Base-by-base conservation (phyloP, 2,888 invertebrate species). In the Dromius quadrimaculatus region DNA sequence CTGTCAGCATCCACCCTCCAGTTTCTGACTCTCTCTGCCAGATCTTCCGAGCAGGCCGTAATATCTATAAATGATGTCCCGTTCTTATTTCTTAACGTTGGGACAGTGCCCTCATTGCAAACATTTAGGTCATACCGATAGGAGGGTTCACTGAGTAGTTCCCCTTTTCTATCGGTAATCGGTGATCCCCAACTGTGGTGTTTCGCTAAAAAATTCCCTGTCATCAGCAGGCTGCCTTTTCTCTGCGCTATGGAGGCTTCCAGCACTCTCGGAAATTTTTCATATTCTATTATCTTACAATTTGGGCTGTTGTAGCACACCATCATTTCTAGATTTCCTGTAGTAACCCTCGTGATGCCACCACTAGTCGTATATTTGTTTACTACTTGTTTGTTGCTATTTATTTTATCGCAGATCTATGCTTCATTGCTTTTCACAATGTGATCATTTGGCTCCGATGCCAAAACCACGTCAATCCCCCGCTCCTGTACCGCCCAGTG, bases 121-220 rank as follows among this genome's bases (percentile, higher is more conserved):
- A 11, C 13, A 4, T 3, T 5, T 17, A 13, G 19, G 32, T 36
- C 8, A 2, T 11, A 2, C 2, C 36, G n/a, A 17, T 9, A n/a
- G 23, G 3, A n/a, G n/a, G 17, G 8, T 61, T 23, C 13, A 11
- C 15, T 11, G 17, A 34, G n/a, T 15, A 17, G 2, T 4, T 13
- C 34, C 1, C 61, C 61, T n/a, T 19, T 61, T 13, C 19, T 13
- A 11, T 61, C 61, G 8, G 38, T 61, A 41, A n/a, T 22, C 8
- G 63, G 20, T 6, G 63, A 41, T 8, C 63, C 63, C 63, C 63
- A 63, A 1, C 6, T 6, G 11, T 9, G 17, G 20, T 19, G 5
- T 20, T 63, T 41, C 2, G 63, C 63, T 13, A 43, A 43, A 1
- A 63, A 43, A 28, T 63, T 43, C n/a, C 63, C 63, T 3, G 15